These are phyloP conservation scores for Philereme transversata DNA, from an alignment of 2,888 invertebrate species.

Conservation along the genomic window DNA sequence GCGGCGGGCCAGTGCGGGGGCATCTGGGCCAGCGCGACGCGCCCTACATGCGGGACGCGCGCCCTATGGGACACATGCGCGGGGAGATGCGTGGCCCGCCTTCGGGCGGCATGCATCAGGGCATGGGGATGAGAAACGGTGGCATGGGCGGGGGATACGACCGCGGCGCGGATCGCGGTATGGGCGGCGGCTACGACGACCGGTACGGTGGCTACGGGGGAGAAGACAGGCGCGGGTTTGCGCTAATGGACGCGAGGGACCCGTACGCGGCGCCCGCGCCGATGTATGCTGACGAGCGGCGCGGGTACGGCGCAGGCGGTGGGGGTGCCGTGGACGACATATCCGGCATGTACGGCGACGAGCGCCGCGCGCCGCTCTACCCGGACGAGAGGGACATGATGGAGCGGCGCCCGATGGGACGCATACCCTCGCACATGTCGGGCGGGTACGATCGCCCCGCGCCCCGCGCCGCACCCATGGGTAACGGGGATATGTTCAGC, in stretches of 20 bases:
- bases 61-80: constrained; percentile 62
- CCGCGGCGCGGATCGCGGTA: constrained; percentile 58
- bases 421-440: constrained; percentile 50
- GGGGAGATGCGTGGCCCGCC: constrained; percentile 54
- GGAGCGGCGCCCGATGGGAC: constrained; percentile 62
- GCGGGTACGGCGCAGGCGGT: constrained; percentile 19
- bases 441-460: constrained; percentile 64
- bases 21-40: constrained; percentile 59
- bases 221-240: constrained; percentile 75
- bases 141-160: constrained; percentile 64
- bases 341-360: constrained; percentile 54
- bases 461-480: constrained; percentile 62
- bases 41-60: constrained; percentile 63
- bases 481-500: constrained; percentile 79
- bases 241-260: constrained; percentile 70
- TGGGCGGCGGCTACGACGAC: constrained; percentile 63
- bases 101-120: constrained; percentile 51
- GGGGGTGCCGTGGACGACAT: constrained; percentile 33
- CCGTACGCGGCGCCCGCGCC: constrained; percentile 66
- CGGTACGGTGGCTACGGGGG: constrained; percentile 74
- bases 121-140: constrained; percentile 61
- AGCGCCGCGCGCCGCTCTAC: constrained; percentile 64
- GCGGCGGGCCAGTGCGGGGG: constrained; percentile 58
- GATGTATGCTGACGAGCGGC: constrained; percentile 42
- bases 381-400: constrained; percentile 67